phyloP scores from a whole-genome alignment of 2,797 vertebrate species.

The Morelia viridis region DNA sequence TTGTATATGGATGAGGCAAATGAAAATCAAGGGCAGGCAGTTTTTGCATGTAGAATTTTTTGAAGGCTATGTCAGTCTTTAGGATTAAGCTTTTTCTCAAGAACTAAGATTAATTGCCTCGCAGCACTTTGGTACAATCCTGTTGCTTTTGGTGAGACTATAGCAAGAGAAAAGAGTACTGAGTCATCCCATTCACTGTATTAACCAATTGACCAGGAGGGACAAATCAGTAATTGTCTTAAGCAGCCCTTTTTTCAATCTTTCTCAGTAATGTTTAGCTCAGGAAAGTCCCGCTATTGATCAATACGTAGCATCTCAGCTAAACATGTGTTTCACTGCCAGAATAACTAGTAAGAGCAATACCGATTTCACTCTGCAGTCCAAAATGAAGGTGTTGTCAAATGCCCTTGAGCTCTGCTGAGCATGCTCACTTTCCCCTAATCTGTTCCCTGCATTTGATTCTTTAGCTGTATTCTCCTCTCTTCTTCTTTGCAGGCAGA shows the following conservation, averaged over 20 bases:
- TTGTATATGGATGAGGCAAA: not conserved
- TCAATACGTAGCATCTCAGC: not conserved
- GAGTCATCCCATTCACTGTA: not conserved
- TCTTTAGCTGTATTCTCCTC: constrained; percentile 15
- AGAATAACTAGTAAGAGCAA: not conserved
- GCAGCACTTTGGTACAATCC: not conserved
- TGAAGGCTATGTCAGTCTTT: not conserved
- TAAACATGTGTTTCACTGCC: not conserved
- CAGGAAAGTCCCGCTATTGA: not conserved
- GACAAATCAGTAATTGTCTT: not conserved
- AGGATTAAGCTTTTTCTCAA: not conserved
- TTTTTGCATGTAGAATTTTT: not conserved
- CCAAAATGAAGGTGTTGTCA: constrained; percentile 11
- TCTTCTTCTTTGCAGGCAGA: constrained; percentile 15
- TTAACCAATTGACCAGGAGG: not conserved
- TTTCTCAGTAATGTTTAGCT: not conserved
- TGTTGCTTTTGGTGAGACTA: not conserved
- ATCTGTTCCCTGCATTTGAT: constrained; percentile 28
- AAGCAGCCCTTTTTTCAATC: not conserved
- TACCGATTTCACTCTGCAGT: constrained; percentile 7
- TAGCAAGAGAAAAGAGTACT: not conserved
- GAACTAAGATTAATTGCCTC: not conserved
- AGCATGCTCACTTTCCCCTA: constrained; percentile 32
- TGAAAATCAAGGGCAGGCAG: not conserved
- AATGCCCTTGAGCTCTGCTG: constrained; percentile 39